phyloP scores from a whole-genome alignment of 2,797 vertebrate species.

The Poeciliopsis paucimaculata region DNA sequence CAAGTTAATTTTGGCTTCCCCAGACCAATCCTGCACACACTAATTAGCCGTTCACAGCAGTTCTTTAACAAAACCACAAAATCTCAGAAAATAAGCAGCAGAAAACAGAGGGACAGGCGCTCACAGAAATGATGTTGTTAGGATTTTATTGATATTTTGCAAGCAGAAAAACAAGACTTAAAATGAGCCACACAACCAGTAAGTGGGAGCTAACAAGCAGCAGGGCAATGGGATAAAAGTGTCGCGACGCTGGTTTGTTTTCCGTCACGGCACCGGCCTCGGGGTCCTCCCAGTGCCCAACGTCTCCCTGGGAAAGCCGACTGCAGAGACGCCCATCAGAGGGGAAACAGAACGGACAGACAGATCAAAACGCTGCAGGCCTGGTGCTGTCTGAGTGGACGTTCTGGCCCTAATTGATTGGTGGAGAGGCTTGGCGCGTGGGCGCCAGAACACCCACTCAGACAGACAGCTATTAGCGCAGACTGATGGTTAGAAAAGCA shows the following conservation, averaged over 20 bases:
- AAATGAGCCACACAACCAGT: conserved; percentile 99
- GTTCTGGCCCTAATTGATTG: conserved; percentile 17
- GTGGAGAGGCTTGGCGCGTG: background rate
- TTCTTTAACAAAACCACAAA: background rate
- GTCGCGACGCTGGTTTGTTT: conserved; percentile 97
- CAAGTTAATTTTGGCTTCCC: background rate
- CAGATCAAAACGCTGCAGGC: conserved; percentile 61
- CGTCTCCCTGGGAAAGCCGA: conserved; percentile 92
- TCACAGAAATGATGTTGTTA: conserved; percentile 73
- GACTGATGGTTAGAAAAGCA: conserved; percentile 15
- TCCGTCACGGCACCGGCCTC: conserved; percentile 93
- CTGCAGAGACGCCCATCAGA: conserved; percentile 80
- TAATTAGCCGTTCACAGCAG: background rate
- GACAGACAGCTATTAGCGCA: conserved; percentile 46
- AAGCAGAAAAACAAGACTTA: conserved; percentile 99
- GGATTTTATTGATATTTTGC: conserved; percentile 99
- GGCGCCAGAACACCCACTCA: conserved; percentile 40
- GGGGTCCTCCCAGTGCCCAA: conserved; percentile 94
- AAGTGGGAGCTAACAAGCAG: conserved; percentile 99
- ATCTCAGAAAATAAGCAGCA: conserved; percentile 29
- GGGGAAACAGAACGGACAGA: conserved; percentile 60
- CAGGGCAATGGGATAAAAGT: conserved; percentile 99
- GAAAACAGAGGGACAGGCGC: conserved; percentile 53
- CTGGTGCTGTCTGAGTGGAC: conserved; percentile 33
- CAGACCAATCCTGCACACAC: background rate